Conservation (phyloP, 2,113 vertebrate species). For the Nannospalax galili region DNA sequence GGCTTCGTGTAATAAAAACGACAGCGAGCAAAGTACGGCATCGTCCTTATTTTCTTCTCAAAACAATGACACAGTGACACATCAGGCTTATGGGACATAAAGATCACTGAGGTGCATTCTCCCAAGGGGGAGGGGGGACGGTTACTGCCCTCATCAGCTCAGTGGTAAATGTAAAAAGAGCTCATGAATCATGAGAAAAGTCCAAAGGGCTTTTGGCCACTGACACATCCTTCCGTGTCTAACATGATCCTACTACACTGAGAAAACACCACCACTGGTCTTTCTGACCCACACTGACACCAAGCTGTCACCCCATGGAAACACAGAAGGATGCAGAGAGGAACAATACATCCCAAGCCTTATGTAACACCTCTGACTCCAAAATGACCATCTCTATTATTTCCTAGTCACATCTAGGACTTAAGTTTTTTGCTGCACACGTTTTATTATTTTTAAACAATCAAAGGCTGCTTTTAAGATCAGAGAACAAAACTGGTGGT, state of each 20-base stretch:
- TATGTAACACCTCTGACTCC: neutral
- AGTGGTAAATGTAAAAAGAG: too few species aligned
- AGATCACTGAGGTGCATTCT: neutral
- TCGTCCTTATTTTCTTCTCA: neutral
- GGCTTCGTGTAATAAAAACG: neutral
- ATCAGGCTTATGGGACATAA: neutral
- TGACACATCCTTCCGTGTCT: rapidly evolving
- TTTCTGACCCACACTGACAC: neutral
- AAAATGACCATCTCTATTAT: rapidly evolving
- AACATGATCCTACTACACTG: rapidly evolving
- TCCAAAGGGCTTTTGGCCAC: neutral
- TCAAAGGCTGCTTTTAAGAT: neutral
- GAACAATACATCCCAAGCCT: neutral
- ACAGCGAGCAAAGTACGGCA: too few species aligned
- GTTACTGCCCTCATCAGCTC: neutral
- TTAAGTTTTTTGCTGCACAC: neutral
- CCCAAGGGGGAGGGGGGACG: neutral
- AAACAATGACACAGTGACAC: neutral
- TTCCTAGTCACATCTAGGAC: neutral
- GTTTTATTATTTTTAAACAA: neutral
- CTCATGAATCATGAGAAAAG: neutral
- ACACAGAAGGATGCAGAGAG: neutral
- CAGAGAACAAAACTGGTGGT: neutral
- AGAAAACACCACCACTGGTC: too few species aligned
- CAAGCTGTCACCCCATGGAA: neutral